Base-by-base conservation (phyloP, 2,888 invertebrate species). In the Dasypogon diadema region DNA sequence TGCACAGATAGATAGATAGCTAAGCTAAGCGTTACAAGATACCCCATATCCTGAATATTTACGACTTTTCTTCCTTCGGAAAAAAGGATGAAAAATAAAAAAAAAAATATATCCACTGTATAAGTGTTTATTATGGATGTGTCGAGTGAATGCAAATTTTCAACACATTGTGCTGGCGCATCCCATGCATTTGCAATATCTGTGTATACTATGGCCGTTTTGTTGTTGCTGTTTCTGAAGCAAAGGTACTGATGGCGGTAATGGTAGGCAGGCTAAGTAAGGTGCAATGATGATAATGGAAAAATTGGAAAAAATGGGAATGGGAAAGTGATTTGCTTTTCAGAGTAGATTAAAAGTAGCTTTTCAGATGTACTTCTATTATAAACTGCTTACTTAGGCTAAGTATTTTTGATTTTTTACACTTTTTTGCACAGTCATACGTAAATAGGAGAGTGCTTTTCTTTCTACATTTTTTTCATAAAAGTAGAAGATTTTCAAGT, bases 271-370 rank as follows among this genome's bases (percentile, higher is more conserved):
- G 65, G 65, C 65, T 65, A 65, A 65, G 65, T 65, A 65, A 65
- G 65, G 56, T 74, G 74, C 74, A 76, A 74, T 76, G 76, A 76
- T 76, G 76, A 76, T 76, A 76, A 76, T 76, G 76, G 76, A 70
- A 76, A 76, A 76, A 76, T 76, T 76, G 74, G 76, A 74, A 76
- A 74, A 76, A 76, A 65, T 46, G 5, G 46, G 65, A 65, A 65
- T 48, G 65, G 24, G 65, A 65, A 65, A 65, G 65, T 65, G 65
- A 65, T 65, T 65, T 65, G 65, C 65, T 65, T 65, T 65, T 65
- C 65, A 65, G 65, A 65, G 65, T 65, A 46, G 65, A 65, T 65
- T 65, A 65, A 65, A 65, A 65, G 65, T 65, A 65, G 65, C 65
- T 51, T 51, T 51, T 51, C 51, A 51, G 22, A 48, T 65, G 65